Evolutionary conservation across 1,140 invertebrate genomes (phyloP).

Genomic region (Potamilus streckersoni): DNA sequence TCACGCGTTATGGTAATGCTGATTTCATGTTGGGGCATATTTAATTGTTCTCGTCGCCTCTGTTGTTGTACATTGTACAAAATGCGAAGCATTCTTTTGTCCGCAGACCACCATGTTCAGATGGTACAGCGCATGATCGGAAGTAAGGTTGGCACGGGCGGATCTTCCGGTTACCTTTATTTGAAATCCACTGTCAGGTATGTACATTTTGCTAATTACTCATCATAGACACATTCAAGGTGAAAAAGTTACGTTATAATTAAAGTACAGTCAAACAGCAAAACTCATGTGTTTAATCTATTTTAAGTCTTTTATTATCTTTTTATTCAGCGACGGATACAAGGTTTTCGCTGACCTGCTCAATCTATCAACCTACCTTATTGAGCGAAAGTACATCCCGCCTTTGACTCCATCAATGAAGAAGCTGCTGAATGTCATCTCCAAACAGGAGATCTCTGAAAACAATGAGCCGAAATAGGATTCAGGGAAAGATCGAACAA

Average conservation of each 20-base stretch:
- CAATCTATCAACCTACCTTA: slow-evolving; percentile 95
- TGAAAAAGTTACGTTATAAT: too few species aligned
- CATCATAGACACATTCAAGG: too few species aligned
- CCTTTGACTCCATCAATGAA: slow-evolving; percentile 83
- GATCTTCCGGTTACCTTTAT: slow-evolving; percentile 98
- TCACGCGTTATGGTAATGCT: too few species aligned
- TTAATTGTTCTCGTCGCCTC: too few species aligned
- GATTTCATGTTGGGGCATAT: too few species aligned
- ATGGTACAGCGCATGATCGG: slow-evolving; percentile 99
- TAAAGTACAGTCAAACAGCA: too few species aligned
- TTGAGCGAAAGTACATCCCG: slow-evolving; percentile 92
- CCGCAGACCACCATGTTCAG: slow-evolving; percentile 94
- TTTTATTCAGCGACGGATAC: slow-evolving; percentile 62
- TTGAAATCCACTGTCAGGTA: slow-evolving; percentile 96
- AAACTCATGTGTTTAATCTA: too few species aligned
- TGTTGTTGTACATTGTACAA: too few species aligned
- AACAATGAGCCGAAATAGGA: not conserved
- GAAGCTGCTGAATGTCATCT: slow-evolving; percentile 51
- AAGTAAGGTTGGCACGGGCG: slow-evolving; percentile 95
- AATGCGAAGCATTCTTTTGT: too few species aligned
- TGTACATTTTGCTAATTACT: not conserved
- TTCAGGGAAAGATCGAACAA: too few species aligned
- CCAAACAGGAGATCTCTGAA: slow-evolving; percentile 27
- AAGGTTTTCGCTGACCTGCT: slow-evolving; percentile 87
- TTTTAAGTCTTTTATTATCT: too few species aligned